Evolutionary conservation across 2,113 vertebrate species (phyloP), one percentile per base, ranked within the genome.

Genomic region (Pontoporia blainvillei): DNA sequence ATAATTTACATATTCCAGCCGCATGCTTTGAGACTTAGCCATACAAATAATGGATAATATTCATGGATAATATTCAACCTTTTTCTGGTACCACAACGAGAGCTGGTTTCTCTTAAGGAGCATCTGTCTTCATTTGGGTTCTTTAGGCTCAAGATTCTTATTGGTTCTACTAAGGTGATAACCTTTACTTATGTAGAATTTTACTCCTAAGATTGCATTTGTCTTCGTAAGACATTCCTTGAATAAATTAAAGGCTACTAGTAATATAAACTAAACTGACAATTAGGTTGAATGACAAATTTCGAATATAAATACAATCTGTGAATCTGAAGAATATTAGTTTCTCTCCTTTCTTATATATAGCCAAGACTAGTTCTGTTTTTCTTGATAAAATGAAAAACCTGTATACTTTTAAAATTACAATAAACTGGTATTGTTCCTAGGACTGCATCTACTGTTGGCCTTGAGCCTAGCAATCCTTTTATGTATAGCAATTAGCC

Each of bases 381-480:
- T 93, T 64, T 87, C 36, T 94, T 92, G 78, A 61, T 75, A 81
- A 95, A 78, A 64, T 61, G 2, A 39, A 90, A 87, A 64, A 89
- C 15, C 29, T 66, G 13, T 7, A 44, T 61, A 90, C 5, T 69
- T 97, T 59, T 20, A 95, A 78, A 46, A 57, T 92, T 59, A 90
- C 18, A 64, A 2, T 34, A 90, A 44, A 93, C 34, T 52, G 27
- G 11, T 69, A 27, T 36, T 84, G 6, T 44, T 95, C 34, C 44
- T 94, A 78, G 12, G 46, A 90, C 41, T 85, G 27, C 31, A 61
- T 61, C 72, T 82, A 75, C 27, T 76, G 18, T 83, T 95, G 79
- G 79, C 64, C n/a, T 95, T 64, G 25, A 87, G 67, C 73, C 75
- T 92, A 89, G 72, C 8, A 57, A 76, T 66, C 29, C 14, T 79